Evolutionary conservation across 1,140 invertebrate genomes (phyloP).

Genomic region (Microplitis demolitor): DNA sequence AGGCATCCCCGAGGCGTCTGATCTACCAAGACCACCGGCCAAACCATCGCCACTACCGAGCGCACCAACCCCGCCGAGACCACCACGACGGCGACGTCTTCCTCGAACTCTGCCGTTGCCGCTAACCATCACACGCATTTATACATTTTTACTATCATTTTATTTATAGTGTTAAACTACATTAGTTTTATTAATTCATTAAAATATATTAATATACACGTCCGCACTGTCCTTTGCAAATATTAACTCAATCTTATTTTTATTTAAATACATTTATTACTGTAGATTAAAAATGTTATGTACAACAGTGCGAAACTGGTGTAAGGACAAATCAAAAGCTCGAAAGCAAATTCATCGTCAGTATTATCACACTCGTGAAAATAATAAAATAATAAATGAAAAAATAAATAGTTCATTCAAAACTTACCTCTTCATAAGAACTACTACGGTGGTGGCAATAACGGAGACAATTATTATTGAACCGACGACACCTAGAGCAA

Average conservation of each 20-base stretch:
- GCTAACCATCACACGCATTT: constrained; percentile 47
- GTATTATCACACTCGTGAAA: not conserved
- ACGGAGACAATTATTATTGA: constrained; percentile 89
- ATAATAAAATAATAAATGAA: not conserved
- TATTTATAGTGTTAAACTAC: not conserved
- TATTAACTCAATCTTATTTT: not conserved
- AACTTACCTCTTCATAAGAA: constrained; percentile 84
- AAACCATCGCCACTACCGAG: constrained; percentile 55
- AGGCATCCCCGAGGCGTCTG: constrained; percentile 63
- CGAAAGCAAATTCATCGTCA: not conserved
- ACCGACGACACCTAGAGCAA: constrained; percentile 87
- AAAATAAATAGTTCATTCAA: not conserved
- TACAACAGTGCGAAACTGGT: constrained; percentile 20
- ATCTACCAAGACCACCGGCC: constrained; percentile 53
- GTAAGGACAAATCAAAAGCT: constrained; percentile 1
- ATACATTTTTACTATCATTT: not conserved
- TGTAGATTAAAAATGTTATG: not conserved
- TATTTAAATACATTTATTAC: not conserved
- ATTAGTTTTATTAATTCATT: not conserved
- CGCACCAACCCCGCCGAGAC: constrained; percentile 58
- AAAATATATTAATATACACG: not conserved
- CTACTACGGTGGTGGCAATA: constrained; percentile 86
- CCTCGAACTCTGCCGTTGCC: constrained; percentile 56
- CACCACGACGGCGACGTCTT: constrained; percentile 54
- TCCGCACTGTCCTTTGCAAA: constrained; percentile 6